Evolutionary conservation across 2,888 invertebrate genomes (phyloP), one percentile per base, ranked within the genome.

Genomic region (Lasioglossum malachurum): DNA sequence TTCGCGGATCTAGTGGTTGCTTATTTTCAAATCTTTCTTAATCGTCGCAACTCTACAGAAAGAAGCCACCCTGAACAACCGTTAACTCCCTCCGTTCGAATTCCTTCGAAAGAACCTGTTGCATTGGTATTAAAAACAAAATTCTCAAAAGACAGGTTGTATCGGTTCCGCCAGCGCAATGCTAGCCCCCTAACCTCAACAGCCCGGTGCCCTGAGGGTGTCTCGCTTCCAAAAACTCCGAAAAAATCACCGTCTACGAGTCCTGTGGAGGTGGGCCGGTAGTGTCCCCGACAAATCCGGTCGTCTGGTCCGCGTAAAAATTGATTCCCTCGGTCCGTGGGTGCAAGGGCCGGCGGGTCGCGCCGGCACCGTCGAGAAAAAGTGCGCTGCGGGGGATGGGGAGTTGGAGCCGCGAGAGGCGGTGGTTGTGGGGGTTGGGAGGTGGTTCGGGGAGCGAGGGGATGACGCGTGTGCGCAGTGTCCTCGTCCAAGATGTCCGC

Each of bases 401-500:
- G 49, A 8, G 49, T 53, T 23, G 23, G 53, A 10, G 53, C 23
- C 8, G 3, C 23, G n/a, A n/a, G 53, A 10, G 53, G 53, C 53
- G 53, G n/a, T 10, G n/a, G 49, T 49, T 49, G 49, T 46, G 19
- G 7, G 23, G 49, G 19, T 19, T 19, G 19, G 19, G 7, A 7
- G 19, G 49, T 46, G 4, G 46, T 16, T 46, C 73, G 73, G 49
- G 35, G 46, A 16, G 73, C 73, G 79, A 76, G 60, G 73, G 60
- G 60, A 86, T 76, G 88, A 73, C 83, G 84, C 86, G 86, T 86
- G 88, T 93, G 94, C 94, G 94, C 93, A 87, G 82, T 92, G 69
- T 74, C 80, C 74, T 75, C 88, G 87, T 88, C 91, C 93, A 94
- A 94, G 90, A 94, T 94, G 94, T 94, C 93, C 93, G 93, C 91